Conservation (phyloP, 2,797 vertebrate genomes). For the Xiphorhynchus erythropygius region DNA sequence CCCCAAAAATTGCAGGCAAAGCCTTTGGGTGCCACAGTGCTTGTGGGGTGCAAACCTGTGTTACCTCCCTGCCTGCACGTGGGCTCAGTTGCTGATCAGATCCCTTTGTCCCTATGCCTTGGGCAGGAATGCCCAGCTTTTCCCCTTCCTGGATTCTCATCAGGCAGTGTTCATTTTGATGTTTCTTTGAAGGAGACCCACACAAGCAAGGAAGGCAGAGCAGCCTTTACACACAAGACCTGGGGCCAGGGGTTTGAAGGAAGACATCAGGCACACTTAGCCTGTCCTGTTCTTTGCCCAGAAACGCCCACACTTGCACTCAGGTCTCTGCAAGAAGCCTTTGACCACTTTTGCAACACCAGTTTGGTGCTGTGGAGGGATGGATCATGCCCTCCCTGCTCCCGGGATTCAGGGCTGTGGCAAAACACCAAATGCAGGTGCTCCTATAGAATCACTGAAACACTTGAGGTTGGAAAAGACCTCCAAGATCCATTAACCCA, state of each 20-base stretch:
- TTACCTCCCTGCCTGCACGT: fast-evolving
- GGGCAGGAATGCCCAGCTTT: not conserved
- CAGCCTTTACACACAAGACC: not conserved
- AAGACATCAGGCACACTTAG: not conserved
- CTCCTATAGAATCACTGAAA: not conserved
- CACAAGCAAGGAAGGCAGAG: not conserved
- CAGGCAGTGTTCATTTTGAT: not conserved
- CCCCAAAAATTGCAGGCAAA: not conserved
- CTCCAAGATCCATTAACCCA: not conserved
- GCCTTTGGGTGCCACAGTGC: fast-evolving
- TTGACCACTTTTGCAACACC: not conserved
- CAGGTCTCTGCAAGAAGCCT: not conserved
- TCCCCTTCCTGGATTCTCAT: not conserved
- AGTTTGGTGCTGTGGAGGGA: not conserved
- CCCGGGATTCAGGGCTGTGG: not conserved
- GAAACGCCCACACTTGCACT: fast-evolving
- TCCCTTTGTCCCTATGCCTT: fast-evolving
- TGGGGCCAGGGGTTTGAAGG: not conserved
- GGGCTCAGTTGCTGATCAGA: not conserved
- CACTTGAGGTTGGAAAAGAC: not conserved
- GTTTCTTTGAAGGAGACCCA: not conserved
- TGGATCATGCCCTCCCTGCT: not conserved
- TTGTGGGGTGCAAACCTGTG: not conserved
- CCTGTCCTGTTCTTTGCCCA: not conserved
- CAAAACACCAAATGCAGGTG: fast-evolving